Base-by-base conservation (phyloP, 2,797 vertebrate genomes). In the Saxicola maurus region DNA sequence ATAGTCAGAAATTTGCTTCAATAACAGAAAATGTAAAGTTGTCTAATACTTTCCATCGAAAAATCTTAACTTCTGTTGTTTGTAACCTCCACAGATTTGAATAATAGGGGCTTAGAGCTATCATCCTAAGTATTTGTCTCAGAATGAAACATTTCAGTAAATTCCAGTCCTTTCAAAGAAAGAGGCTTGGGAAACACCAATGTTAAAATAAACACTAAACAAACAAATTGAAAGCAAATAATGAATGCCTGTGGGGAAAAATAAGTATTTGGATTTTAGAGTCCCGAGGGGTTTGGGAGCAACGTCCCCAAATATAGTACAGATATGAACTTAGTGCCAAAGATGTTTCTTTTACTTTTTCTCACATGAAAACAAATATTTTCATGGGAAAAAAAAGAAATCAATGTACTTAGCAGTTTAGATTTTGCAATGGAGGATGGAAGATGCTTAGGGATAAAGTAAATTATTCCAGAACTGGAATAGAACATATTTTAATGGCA, bases 331-430 rank as follows among this genome's bases (percentile, higher is more conserved):
- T 81, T 33, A 43, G 11, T 68, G 35, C 3, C 20, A 53, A 78
- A 91, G 31, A 13, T 28, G 11, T 1, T 1, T 37, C 13, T 67
- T 81, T 51, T 74, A 46, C 4, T 10, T 75, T 68, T 84, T 68
- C 43, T 64, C 38, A 57, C 7, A 35, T 31, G 4, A 42, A 87
- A 75, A 40, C 11, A 12, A 21, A 33, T 11, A 37, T 61, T 75
- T 65, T 72, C 14, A 40, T 3, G 17, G 2, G 2, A 0, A 0
- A 10, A 46, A 35, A 35, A 6, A 37, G 24, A 9, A 53, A 21
- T 7, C 9, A 65, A 18, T 69, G 52, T 30, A 57, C 5, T 24
- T 77, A 69, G 4, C 31, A 73, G 5, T 16, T 62, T 59, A 31
- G 37, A 31, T 10, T 74, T 79, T 79, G 43, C 20, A 21, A 45